Evolutionary conservation across 2,797 vertebrate species (phyloP).

Genomic region (Hipposideros larvatus): DNA sequence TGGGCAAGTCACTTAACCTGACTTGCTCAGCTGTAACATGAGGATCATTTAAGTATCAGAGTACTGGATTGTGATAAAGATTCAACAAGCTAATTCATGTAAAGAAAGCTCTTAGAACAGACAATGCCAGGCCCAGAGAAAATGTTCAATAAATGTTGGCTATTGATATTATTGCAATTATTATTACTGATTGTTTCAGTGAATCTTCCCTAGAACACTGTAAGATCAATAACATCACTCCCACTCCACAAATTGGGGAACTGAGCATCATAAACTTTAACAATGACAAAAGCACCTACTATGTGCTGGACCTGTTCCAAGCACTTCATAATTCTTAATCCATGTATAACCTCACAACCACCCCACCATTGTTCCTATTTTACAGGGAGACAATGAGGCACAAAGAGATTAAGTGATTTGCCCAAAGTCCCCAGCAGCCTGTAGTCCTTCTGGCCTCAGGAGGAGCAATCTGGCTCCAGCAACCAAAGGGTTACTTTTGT

Average conservation of each 20-base stretch:
- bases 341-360: neutral
- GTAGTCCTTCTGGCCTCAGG: neutral
- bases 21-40: conserved; percentile 13
- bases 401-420: neutral
- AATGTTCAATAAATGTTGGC: neutral
- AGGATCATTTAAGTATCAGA: neutral
- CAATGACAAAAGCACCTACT: neutral
- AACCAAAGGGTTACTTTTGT: neutral
- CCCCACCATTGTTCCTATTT: neutral
- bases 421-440: neutral
- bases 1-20: neutral
- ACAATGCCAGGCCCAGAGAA: neutral
- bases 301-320: neutral
- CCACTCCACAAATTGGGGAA: neutral
- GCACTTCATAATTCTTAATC: neutral
- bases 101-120: neutral
- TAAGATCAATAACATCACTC: neutral
- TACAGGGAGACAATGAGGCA: neutral
- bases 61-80: neutral
- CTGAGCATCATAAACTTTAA: neutral
- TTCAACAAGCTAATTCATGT: neutral
- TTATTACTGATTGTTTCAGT: neutral
- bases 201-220: neutral
- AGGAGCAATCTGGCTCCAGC: neutral
- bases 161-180: neutral